These are phyloP conservation scores for Epistrophe grossulariae DNA, from an alignment of 2,888 invertebrate species.

Conservation along the genomic window DNA sequence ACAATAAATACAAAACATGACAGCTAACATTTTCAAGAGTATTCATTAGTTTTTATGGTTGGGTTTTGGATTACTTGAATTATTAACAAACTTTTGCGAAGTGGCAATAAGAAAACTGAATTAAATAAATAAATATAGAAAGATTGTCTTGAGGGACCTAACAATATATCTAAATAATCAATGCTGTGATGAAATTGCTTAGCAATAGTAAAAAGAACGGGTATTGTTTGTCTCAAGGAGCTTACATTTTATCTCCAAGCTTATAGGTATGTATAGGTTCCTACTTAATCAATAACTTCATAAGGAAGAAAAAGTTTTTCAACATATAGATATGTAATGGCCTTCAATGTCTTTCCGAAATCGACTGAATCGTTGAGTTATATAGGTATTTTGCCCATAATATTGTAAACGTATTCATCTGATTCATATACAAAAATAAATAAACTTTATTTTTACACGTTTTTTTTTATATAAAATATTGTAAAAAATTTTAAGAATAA, in stretches of 20 bases:
- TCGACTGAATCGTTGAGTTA: too few species aligned
- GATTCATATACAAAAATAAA: too few species aligned
- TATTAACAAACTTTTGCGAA: constrained; percentile 12
- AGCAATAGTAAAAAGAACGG: not conserved
- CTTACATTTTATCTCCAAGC: not conserved
- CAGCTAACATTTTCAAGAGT: constrained; percentile 14
- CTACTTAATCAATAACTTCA: too few species aligned
- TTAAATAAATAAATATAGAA: not conserved
- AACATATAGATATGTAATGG: too few species aligned
- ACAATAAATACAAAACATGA: constrained; percentile 17
- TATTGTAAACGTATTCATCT: too few species aligned
- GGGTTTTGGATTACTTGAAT: not conserved
- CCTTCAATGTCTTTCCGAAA: too few species aligned
- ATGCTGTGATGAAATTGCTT: not conserved
- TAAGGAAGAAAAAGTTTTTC: too few species aligned
- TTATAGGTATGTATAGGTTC: too few species aligned
- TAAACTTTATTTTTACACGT: too few species aligned
- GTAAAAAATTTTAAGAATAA: too few species aligned
- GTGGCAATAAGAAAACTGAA: constrained; percentile 7
- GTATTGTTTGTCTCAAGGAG: not conserved
- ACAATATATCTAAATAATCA: not conserved
- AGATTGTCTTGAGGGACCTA: not conserved
- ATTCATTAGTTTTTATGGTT: constrained; percentile 15
- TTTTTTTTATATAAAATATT: too few species aligned
- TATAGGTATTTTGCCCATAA: too few species aligned